phyloP scores from a whole-genome alignment of 92 coral and sea anemone genomes.

The Actinernus sp. region DNA sequence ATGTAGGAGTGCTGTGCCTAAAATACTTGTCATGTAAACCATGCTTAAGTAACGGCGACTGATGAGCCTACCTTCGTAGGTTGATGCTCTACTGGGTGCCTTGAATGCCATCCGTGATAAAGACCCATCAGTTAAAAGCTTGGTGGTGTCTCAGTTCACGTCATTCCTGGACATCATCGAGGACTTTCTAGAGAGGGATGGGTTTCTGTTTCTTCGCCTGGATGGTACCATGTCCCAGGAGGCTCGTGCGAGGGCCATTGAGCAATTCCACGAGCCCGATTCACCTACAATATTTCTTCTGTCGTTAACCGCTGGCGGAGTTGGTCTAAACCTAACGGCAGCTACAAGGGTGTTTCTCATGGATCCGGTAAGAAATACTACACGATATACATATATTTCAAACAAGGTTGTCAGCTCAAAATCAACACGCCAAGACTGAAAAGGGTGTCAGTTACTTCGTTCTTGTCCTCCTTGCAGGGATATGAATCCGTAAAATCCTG shows the following conservation, averaged over 20 bases:
- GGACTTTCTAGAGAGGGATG: conserved; percentile 51
- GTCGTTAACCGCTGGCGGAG: conserved; percentile 89
- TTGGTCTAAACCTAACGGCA: conserved; percentile 83
- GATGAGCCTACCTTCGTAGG: too few species aligned
- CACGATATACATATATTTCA: not conserved
- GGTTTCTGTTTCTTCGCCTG: conserved; percentile 64
- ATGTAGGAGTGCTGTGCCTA: too few species aligned
- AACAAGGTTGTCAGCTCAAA: too few species aligned
- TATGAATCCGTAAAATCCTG: too few species aligned
- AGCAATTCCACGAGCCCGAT: conserved; percentile 56
- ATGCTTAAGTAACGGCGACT: too few species aligned
- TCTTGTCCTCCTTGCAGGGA: not conserved
- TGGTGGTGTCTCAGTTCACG: conserved; percentile 89
- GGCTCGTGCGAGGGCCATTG: conserved; percentile 73
- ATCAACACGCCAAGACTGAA: too few species aligned
- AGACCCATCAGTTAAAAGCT: conserved; percentile 74
- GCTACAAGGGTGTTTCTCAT: conserved; percentile 84
- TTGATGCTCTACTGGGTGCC: conserved; percentile 70
- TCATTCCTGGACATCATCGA: conserved; percentile 78
- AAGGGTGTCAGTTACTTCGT: too few species aligned
- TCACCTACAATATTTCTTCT: conserved; percentile 74
- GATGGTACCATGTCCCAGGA: conserved; percentile 86
- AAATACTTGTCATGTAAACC: too few species aligned
- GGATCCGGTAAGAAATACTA: conserved; percentile 76
- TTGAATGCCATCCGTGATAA: conserved; percentile 77